Evolutionary conservation across 2,888 invertebrate genomes (phyloP), one percentile per base, ranked within the genome.

Genomic region (Himalopsyche tibetana): DNA sequence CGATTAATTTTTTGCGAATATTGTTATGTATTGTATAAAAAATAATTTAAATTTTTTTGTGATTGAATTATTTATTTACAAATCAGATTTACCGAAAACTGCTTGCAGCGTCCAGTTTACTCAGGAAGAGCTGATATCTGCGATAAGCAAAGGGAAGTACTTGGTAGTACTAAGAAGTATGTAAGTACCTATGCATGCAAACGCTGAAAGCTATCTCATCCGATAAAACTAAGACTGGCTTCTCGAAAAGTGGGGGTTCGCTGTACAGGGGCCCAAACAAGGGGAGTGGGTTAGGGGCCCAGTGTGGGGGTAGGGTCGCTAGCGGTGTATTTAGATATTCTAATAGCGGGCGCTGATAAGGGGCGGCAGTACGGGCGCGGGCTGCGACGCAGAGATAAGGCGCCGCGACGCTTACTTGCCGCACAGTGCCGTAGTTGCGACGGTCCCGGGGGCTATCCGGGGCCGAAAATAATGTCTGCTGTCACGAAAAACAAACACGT

Each of bases 261-360:
- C 51, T 51, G 82, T 86, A 82, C 55, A 85, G 84, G 89, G 89
- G 90, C 88, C 87, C 89, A 88, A 89, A 89, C 88, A 3, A 89
- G 89, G 88, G 90, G 88, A 88, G 89, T 89, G 89, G 89, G 89
- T 89, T 89, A 89, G 89, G 87, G 51, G 51, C 51, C 51, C 51
- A 45, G 51, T 51, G 15, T 51, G 51, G 51, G 90, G 89, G 87
- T n/a, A 87, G 89, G 89, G 89, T 88, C 87, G 89, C 89, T 89
- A 90, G 90, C 91, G 91, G 90, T 91, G 91, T 91, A 92, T 92
- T 91, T 91, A 91, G 92, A 92, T 92, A 92, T 91, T 91, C 91
- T 91, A 92, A 92, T 91, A 86, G 87, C 84, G 91, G 91, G 90
- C 90, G 89, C 90, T 89, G 91, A 92, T 92, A 92, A 91, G 91